These are phyloP conservation scores for Pangasianodon hypophthalmus DNA, from an alignment of 2,113 vertebrate species.

Conservation along the genomic window DNA sequence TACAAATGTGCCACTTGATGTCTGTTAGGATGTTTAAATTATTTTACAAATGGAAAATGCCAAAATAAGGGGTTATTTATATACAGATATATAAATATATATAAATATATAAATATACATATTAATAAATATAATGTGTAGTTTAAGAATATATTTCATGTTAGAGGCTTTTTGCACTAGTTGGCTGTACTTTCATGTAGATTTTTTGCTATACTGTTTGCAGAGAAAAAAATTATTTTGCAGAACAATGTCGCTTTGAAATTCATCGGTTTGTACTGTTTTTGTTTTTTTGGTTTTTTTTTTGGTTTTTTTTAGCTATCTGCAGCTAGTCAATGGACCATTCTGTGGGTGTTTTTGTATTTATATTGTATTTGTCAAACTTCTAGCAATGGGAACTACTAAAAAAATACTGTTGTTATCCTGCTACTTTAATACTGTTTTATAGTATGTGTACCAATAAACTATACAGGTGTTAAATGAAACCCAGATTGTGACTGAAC, in stretches of 20 bases:
- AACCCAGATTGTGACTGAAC: conserved; percentile 33
- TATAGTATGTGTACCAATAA: conserved; percentile 86
- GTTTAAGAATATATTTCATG: conserved; percentile 71
- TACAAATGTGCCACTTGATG: conserved; percentile 77
- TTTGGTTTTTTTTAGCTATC: conserved; percentile 69
- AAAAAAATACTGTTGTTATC: conserved; percentile 72
- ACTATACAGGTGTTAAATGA: conserved; percentile 73
- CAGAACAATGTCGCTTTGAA: conserved; percentile 71
- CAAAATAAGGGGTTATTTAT: conserved; percentile 82
- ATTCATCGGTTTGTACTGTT: conserved; percentile 67
- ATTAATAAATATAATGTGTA: conserved; percentile 76
- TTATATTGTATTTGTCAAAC: conserved; percentile 81
- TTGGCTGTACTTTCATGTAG: conserved; percentile 73
- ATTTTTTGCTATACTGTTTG: conserved; percentile 72
- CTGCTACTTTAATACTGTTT: conserved; percentile 86
- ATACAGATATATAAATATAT: conserved; percentile 66
- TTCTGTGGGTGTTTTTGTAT: conserved; percentile 79
- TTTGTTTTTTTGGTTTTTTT: conserved; percentile 37
- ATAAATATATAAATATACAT: conserved; percentile 72
- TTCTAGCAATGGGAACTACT: conserved; percentile 76
- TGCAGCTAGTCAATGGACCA: conserved; percentile 73
- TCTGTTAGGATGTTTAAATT: conserved; percentile 76
- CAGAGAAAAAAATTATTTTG: conserved; percentile 75
- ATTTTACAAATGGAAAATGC: conserved; percentile 79
- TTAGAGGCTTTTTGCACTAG: conserved; percentile 82